Evolutionary conservation across 23 tunicate species (phyloP), one percentile per base, ranked within the genome.

Genomic region (Halocynthia aurantium): DNA sequence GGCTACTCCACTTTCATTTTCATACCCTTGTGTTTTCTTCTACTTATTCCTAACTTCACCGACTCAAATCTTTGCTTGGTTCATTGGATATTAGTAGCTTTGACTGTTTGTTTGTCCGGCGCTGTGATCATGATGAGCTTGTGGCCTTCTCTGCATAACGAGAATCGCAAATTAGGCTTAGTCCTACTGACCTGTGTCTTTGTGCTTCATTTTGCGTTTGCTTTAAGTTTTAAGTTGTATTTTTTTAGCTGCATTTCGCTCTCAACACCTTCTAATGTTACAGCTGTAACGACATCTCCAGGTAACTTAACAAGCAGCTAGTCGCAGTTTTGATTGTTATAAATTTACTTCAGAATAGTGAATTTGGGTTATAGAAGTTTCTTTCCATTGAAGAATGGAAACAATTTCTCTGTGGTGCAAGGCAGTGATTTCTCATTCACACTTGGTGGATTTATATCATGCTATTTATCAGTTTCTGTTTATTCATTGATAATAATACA

Each of bases 1-100:
- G 99, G 99, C 17, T 94, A 94, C 70, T 88, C 99, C 6, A 19
- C 89, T 52, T 88, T 85, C 54, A 66, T 88, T 8, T 89, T 88
- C 63, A 84, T 94, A 21, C 99, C 99, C 5, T 76, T 82, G 15
- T 76, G 79, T 10, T 69, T 94, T 22, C 76, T 94, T 7, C 70
- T 84, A 18, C 63, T 94, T 12, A 75, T 94, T n/a, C 92, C 93
- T 7, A 75, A 44, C 60, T 31, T 31, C 44, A 31, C 44, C 4
- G 44, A 31, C 44, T 31, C 44, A 4, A 31, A 31, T 31, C 44
- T 31, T 31, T 77, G 87, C 8, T 67, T 75, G 8, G 67, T 94
- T 68, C 85, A 85, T 52, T 94, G 99, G 99, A 64, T 88, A 50
- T 72, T 88, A 6, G 80, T 89, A 2, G 55, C 83, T 51, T 53